Evolutionary conservation across 2,888 invertebrate genomes (phyloP).

Genomic region (Heliconius ethilla): DNA sequence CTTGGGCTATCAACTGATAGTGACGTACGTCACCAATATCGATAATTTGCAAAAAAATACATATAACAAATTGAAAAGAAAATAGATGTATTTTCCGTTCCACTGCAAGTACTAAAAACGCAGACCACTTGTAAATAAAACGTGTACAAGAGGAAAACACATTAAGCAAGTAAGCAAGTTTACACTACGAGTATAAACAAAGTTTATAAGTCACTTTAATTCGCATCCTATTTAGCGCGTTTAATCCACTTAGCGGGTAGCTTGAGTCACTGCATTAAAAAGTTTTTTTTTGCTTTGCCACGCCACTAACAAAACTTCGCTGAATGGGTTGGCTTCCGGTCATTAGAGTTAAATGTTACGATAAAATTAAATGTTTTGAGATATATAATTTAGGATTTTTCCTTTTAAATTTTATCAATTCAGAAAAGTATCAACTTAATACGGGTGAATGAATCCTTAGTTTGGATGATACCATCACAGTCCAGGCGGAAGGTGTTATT

Average conservation of each 20-base stretch:
- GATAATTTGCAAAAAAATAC: constrained; percentile 2
- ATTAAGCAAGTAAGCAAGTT: constrained; percentile 25
- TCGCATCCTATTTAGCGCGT: constrained; percentile 41
- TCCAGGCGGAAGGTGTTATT: no score
- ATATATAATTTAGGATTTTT: not conserved
- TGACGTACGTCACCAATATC: constrained; percentile 39
- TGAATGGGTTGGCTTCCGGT: constrained; percentile 26
- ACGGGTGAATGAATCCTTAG: no score
- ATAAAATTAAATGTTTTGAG: not conserved
- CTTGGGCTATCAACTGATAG: constrained; percentile 49
- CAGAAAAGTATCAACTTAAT: not conserved
- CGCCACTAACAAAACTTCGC: constrained; percentile 22
- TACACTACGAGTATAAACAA: constrained; percentile 23
- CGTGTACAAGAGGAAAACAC: constrained; percentile 21
- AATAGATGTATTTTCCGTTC: no score
- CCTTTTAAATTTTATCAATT: not conserved
- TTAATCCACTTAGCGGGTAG: constrained; percentile 39
- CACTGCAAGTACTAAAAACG: not conserved
- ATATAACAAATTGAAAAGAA: no score
- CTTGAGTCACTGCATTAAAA: constrained; percentile 26
- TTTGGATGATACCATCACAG: no score
- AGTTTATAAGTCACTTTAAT: constrained; percentile 39
- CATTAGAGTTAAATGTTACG: constrained; percentile 18
- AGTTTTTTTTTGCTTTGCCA: constrained; percentile 21
- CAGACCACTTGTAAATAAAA: constrained; percentile 1